phyloP scores from a whole-genome alignment of 2,113 vertebrate species.

The Falcunculus frontatus region DNA sequence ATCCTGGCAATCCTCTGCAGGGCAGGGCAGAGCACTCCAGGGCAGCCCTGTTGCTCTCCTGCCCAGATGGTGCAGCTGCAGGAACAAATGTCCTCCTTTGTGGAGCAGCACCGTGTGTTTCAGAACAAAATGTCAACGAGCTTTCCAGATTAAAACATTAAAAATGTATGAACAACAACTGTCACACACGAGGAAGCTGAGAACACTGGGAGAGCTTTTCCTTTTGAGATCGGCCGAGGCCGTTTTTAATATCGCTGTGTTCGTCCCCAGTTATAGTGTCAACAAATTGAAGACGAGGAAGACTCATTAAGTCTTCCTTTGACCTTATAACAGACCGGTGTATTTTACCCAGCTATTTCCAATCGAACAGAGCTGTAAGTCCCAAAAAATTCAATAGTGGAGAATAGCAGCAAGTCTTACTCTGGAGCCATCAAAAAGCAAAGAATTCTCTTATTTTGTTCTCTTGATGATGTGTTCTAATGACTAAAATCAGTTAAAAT shows the following conservation, averaged over 20 bases:
- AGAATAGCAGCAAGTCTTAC: neutral
- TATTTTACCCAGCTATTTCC: neutral
- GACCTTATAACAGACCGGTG: neutral
- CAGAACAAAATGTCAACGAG: conserved; percentile 48
- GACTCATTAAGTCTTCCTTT: neutral
- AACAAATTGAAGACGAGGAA: neutral
- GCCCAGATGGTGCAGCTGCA: neutral
- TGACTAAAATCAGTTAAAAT: too few relatives aligned
- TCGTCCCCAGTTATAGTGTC: neutral
- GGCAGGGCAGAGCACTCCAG: neutral
- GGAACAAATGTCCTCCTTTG: neutral
- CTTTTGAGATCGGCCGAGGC: neutral
- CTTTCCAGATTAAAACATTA: conserved; percentile 64
- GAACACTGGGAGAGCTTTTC: neutral
- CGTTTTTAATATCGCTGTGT: neutral
- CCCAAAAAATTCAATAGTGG: neutral
- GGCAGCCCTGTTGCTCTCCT: neutral
- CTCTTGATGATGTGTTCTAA: neutral
- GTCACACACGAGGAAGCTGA: neutral
- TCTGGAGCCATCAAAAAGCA: neutral
- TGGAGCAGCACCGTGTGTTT: neutral
- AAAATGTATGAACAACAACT: conserved; percentile 58
- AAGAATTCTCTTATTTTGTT: neutral
- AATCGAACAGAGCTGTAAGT: neutral
- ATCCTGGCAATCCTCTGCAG: neutral